These are phyloP conservation scores for Leptopilina boulardi DNA, from an alignment of 1,140 invertebrate species.

Conservation along the genomic window DNA sequence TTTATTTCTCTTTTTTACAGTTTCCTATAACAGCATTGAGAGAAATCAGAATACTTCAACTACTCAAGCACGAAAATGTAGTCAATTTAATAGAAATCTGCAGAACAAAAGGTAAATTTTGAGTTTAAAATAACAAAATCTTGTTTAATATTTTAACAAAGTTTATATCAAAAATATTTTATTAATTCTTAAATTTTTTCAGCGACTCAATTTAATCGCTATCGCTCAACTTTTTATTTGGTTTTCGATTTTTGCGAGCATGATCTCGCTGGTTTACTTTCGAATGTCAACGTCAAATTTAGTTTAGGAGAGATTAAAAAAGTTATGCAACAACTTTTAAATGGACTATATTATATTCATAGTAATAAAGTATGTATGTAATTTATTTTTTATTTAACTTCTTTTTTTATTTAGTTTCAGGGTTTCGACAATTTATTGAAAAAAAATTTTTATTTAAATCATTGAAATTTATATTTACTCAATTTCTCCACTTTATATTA, in stretches of 20 bases:
- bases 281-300: constrained; percentile 95
- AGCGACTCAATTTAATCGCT: constrained; percentile 88
- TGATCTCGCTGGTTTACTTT: constrained; percentile 94
- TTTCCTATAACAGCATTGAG: constrained; percentile 98
- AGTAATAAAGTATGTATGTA: constrained; percentile 82
- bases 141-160: not conserved
- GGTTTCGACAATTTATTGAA: too few species aligned
- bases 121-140: not conserved
- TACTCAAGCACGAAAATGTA: constrained; percentile 97
- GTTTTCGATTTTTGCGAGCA: constrained; percentile 99
- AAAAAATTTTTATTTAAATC: too few species aligned
- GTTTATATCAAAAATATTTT: not conserved
- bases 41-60: constrained; percentile 97
- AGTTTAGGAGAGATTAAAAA: constrained; percentile 96
- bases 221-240: constrained; percentile 93
- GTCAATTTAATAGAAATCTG: constrained; percentile 98
- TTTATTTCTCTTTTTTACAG: constrained; percentile 77
- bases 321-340: constrained; percentile 95
- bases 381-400: too few species aligned
- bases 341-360: constrained; percentile 96
- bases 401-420: not conserved
- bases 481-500: too few species aligned
- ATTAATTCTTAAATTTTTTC: not conserved
- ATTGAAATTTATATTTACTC: too few species aligned
- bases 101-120: constrained; percentile 84